Evolutionary conservation across 2,888 invertebrate species (phyloP).

Genomic region (Phorcus lineatus): DNA sequence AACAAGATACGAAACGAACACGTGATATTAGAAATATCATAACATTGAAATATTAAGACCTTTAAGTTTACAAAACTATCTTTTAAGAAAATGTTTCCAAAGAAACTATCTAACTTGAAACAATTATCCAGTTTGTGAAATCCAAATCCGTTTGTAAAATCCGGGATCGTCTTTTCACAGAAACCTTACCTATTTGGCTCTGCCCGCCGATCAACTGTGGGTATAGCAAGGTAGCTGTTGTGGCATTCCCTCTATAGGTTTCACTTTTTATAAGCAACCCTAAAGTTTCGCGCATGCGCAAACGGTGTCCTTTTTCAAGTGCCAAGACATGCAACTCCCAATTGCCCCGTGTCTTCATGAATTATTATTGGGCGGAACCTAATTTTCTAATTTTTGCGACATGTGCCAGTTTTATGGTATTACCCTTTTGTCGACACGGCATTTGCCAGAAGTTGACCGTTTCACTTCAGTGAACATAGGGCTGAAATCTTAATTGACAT

Average conservation of each 20-base stretch:
- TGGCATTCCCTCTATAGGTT: background rate
- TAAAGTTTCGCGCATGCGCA: background rate
- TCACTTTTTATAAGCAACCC: slow-evolving; percentile 5
- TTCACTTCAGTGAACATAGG: background rate
- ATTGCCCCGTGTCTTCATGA: background rate
- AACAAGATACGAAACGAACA: too few species aligned
- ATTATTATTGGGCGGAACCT: slow-evolving; percentile 15
- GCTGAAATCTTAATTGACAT: background rate
- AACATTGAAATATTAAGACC: too few species aligned
- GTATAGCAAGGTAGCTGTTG: slow-evolving; percentile 6
- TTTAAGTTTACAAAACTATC: too few species aligned
- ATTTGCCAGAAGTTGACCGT: background rate
- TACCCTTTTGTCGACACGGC: background rate
- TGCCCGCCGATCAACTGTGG: slow-evolving; percentile 7
- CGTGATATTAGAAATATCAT: too few species aligned
- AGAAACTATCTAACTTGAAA: too few species aligned
- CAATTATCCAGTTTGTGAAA: too few species aligned
- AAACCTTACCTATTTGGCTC: background rate
- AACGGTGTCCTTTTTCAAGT: background rate
- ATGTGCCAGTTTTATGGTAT: background rate
- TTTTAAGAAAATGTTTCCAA: too few species aligned
- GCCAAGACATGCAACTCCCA: background rate
- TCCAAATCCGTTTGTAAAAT: too few species aligned
- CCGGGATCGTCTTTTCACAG: background rate
- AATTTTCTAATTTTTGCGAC: background rate